These are phyloP conservation scores for Apamea sordens DNA, from an alignment of 2,888 invertebrate species.

Conservation along the genomic window DNA sequence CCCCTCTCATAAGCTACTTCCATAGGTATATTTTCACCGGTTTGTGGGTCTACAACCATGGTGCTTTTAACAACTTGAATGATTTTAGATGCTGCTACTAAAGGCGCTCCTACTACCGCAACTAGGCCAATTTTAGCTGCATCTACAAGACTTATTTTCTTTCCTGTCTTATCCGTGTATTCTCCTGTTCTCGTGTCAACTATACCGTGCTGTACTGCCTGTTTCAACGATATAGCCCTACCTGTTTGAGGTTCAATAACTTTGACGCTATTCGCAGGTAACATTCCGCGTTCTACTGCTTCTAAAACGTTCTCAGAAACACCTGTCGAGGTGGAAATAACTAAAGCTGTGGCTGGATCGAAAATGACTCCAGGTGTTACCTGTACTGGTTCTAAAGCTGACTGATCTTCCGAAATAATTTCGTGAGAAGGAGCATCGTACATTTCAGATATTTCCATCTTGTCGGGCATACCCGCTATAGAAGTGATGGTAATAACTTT, in stretches of 20 bases:
- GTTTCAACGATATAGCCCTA: slow-evolving; percentile 92
- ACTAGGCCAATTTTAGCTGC: slow-evolving; percentile 95
- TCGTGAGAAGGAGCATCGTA: slow-evolving; percentile 71
- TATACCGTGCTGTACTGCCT: slow-evolving; percentile 94
- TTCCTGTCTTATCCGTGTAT: slow-evolving; percentile 92
- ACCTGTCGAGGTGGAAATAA: slow-evolving; percentile 93
- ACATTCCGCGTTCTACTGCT: slow-evolving; percentile 94
- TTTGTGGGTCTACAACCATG: slow-evolving; percentile 94
- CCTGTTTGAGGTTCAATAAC: slow-evolving; percentile 93
- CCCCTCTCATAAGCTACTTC: slow-evolving; percentile 95
- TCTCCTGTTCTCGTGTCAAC: slow-evolving; percentile 93
- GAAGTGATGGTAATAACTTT: slow-evolving; percentile 93
- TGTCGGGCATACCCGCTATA: slow-evolving; percentile 92
- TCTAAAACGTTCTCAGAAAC: slow-evolving; percentile 93
- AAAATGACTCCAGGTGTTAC: slow-evolving; percentile 93
- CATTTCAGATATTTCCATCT: slow-evolving; percentile 92
- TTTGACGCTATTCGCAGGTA: slow-evolving; percentile 92
- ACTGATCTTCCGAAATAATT: slow-evolving; percentile 77
- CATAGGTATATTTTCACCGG: slow-evolving; percentile 94
- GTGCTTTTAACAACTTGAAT: slow-evolving; percentile 91
- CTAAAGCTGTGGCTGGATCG: slow-evolving; percentile 94
- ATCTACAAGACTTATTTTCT: slow-evolving; percentile 92
- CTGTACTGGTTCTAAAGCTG: slow-evolving; percentile 92
- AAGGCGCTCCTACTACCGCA: slow-evolving; percentile 93
- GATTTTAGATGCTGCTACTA: slow-evolving; percentile 93